Conservation (phyloP, 2,113 vertebrate genomes). For the Pluvialis apricaria region DNA sequence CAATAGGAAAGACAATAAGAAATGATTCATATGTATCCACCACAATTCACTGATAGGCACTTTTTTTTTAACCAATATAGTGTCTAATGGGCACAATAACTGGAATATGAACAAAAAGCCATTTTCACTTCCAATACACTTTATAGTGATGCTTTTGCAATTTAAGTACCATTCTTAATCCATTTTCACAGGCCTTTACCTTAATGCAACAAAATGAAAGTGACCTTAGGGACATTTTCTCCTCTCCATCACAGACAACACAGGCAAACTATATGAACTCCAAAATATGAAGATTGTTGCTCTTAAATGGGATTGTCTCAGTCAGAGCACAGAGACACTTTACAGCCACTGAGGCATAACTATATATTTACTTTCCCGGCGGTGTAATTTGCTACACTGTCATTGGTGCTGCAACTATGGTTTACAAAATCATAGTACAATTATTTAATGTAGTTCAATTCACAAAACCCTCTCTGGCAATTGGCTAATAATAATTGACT, state of each 20-base stretch:
- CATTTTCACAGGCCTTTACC: slow-evolving; percentile 22
- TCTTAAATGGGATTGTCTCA: background rate
- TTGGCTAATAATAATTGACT: background rate
- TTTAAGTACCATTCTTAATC: slow-evolving; percentile 22
- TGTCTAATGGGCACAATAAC: slow-evolving; percentile 7
- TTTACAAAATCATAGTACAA: background rate
- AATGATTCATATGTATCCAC: background rate
- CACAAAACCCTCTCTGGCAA: background rate
- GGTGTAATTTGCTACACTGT: background rate
- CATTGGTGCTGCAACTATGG: background rate
- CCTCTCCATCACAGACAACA: background rate
- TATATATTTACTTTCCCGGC: background rate
- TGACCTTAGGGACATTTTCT: slow-evolving; percentile 25
- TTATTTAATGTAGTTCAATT: background rate
- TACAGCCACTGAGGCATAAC: background rate
- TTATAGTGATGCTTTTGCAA: background rate
- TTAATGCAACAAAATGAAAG: slow-evolving; percentile 26
- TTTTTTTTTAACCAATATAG: background rate
- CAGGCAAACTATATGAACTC: background rate
- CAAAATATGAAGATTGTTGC: background rate
- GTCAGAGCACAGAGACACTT: background rate
- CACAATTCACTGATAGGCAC: background rate
- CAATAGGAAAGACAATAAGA: background rate
- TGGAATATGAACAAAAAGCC: background rate
- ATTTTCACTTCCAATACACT: slow-evolving; percentile 18